Evolutionary conservation across 1,140 invertebrate species (phyloP).

Genomic region (Pachyrhynchus sulphureomaculatus): DNA sequence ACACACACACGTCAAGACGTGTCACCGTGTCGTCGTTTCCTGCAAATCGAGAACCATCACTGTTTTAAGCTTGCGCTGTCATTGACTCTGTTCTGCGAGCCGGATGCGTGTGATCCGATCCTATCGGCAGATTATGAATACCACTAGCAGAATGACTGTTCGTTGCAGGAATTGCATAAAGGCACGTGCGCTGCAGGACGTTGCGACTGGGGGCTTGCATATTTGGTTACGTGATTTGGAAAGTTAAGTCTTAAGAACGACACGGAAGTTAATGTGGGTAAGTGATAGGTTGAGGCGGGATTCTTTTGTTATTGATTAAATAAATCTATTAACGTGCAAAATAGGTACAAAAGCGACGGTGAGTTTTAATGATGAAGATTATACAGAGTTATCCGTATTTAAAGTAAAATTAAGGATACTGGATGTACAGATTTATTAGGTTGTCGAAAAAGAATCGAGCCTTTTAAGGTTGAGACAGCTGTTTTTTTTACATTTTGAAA

Average conservation of each 20-base stretch:
- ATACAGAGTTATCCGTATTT: too few species aligned
- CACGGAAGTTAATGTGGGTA: neutral
- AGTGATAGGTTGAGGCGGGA: too few species aligned
- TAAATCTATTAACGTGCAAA: too few species aligned
- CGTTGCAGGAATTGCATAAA: neutral
- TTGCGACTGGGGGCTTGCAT: neutral
- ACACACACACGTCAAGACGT: neutral
- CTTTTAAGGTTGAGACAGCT: too few species aligned
- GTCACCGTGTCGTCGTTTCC: neutral
- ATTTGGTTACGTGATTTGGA: constrained; percentile 1
- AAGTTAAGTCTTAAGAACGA: neutral
- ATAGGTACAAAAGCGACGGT: too few species aligned
- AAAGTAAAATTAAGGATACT: too few species aligned
- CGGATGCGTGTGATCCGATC: constrained; percentile 1
- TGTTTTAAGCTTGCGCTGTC: neutral
- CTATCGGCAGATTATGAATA: neutral
- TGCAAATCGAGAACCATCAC: neutral
- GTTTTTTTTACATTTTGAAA: too few species aligned
- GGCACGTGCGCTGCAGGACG: neutral
- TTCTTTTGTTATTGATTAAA: too few species aligned
- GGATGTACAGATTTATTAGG: too few species aligned
- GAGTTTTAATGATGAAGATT: too few species aligned
- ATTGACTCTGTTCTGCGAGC: constrained; percentile 4
- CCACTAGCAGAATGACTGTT: neutral
- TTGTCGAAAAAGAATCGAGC: too few species aligned